Evolutionary conservation across 2,797 vertebrate genomes (phyloP), one percentile per base, ranked within the genome.

Genomic region (Cossypha polioptera): DNA sequence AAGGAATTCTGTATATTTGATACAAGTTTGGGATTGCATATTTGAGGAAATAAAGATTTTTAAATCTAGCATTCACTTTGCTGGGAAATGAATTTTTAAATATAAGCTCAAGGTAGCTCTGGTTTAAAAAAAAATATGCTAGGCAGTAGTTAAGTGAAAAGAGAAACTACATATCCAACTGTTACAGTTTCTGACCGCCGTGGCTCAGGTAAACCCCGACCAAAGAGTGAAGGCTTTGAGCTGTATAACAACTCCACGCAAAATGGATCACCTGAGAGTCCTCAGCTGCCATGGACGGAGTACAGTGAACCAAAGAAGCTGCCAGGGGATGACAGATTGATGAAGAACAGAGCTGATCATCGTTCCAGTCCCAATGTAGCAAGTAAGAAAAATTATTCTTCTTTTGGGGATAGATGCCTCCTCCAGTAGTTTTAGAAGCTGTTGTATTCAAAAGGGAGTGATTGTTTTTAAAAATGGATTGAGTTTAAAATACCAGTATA

Each of bases 191-290:
- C 98, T 86, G 99, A 99, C 96, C 97, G 98, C 47, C 98, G 98
- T 42, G 99, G 98, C 92, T 98, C 99, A 96, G 99, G 99, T 79
- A 99, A 99, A 95, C 95, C 98, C 82, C 98, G 99, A 96, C 99
- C 99, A 94, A 99, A 99, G 98, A 99, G 99, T 50, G 99, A 99
- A 97, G 99, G 99, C 55, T 99, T 99, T 50, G 99, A 99, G 98
- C 97, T 99, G 85, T 99, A 99, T 79, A 99, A 98, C 90, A 99
- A 96, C 97, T 98, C 99, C 1, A 98, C 98, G 76, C 99, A 98
- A 94, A 99, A 99, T 71, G 99, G 99, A 69, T 99, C 99, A 10
- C 99, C 99, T 0, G 99, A 99, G 98, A 99, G 98, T 91, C 99
- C 99, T 7, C 99, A 98, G 97, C 97, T 98, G 21, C 97, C 98